phyloP scores from a whole-genome alignment of 1,140 invertebrate species.

The Euglossa dilemma region DNA sequence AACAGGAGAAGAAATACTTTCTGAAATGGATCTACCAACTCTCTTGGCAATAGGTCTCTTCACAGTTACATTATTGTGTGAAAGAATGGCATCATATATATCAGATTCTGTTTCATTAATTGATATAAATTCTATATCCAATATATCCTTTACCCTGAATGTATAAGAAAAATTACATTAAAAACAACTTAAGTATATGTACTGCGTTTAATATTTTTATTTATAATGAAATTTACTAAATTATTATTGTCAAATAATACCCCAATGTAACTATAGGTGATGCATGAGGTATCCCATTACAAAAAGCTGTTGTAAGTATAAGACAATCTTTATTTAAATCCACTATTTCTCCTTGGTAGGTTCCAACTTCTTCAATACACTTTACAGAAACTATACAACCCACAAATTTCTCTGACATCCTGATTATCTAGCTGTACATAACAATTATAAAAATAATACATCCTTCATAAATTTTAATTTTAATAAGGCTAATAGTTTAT shows the following conservation, averaged over 20 bases:
- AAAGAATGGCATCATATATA: constrained; percentile 70
- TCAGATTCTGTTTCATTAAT: constrained; percentile 77
- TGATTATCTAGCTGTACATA: constrained; percentile 28
- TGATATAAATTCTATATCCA: constrained; percentile 85
- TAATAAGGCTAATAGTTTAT: neutral
- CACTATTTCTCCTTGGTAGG: constrained; percentile 91
- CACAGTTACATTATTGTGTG: constrained; percentile 82
- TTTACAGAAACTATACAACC: constrained; percentile 91
- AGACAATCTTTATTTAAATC: constrained; percentile 88
- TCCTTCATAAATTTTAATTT: neutral
- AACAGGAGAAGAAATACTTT: constrained; percentile 73
- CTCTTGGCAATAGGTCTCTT: constrained; percentile 84
- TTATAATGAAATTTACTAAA: constrained; percentile 14
- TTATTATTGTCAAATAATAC: constrained; percentile 70
- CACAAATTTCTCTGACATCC: constrained; percentile 86
- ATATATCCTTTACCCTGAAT: constrained; percentile 85
- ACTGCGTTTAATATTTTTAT: neutral
- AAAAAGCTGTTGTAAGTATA: constrained; percentile 89
- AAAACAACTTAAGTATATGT: neutral
- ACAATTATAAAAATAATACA: constrained; percentile 5
- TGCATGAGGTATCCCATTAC: constrained; percentile 89
- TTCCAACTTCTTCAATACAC: constrained; percentile 86
- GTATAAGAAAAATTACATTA: constrained; percentile 33
- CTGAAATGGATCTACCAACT: constrained; percentile 81
- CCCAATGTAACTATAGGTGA: constrained; percentile 84